Percentiles rank a stretch among this genome's conserved stretches.
Evolutionary conservation across 2,113 vertebrate species (phyloP).

Genomic region (Melanocharis versteri): DNA sequence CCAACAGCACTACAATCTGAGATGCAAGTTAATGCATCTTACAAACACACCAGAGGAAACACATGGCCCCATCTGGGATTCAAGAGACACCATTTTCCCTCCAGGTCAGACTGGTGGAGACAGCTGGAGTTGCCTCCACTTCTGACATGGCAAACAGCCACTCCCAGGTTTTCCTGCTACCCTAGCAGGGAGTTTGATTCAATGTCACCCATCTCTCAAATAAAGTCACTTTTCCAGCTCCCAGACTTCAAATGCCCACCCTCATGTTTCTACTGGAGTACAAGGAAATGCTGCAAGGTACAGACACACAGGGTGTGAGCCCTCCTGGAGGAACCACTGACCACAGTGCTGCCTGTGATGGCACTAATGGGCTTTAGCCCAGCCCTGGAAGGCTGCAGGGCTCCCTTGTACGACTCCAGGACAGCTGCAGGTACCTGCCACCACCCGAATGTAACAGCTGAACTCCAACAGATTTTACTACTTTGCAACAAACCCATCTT

Average conservation of each 20-base stretch:
- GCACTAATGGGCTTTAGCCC: not conserved
- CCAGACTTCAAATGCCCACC: not conserved
- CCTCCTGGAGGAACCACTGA: not conserved
- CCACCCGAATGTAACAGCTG: not conserved
- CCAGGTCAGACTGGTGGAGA: not conserved
- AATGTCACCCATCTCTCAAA: not conserved
- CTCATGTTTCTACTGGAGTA: not conserved
- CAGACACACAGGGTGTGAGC: rapidly evolving
- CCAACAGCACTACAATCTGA: not conserved
- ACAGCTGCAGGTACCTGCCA: not conserved
- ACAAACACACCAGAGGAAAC: not conserved
- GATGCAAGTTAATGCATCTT: not conserved
- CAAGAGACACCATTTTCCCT: not conserved
- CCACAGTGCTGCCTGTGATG: rapidly evolving
- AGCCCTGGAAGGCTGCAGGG: not conserved
- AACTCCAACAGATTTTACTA: not conserved
- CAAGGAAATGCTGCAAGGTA: not conserved
- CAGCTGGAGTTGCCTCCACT: not conserved
- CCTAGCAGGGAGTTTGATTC: not conserved
- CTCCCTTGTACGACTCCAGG: not conserved
- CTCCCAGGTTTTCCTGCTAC: not conserved
- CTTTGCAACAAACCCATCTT: not conserved
- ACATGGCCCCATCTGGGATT: not conserved
- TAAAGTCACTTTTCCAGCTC: not conserved
- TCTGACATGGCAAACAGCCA: not conserved